phyloP scores from a whole-genome alignment of 2,113 vertebrate genomes.

The Pipra filicauda region DNA sequence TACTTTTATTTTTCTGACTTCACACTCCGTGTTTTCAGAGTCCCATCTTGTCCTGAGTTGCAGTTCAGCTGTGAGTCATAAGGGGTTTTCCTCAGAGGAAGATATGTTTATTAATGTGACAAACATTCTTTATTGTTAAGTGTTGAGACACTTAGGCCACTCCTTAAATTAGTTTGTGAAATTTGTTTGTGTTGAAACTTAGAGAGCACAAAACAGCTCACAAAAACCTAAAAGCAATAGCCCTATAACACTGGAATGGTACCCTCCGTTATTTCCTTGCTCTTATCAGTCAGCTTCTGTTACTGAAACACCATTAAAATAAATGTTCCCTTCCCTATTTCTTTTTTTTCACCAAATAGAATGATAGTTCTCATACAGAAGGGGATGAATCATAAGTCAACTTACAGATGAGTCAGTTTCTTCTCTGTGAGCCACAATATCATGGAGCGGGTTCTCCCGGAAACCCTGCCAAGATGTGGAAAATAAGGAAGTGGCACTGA shows the following conservation, averaged over 20 bases:
- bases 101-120: neutral
- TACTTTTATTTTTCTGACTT: neutral
- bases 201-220: neutral
- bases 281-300: neutral
- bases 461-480: neutral
- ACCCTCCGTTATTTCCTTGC: neutral
- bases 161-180: neutral
- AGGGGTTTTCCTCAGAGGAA: neutral
- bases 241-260: accelerated
- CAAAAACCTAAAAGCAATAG: neutral
- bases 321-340: neutral
- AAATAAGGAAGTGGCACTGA: neutral
- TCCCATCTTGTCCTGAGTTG: neutral
- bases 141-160: neutral
- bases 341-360: neutral
- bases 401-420: neutral
- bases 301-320: neutral
- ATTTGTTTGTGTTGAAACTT: neutral
- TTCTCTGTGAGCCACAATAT: neutral
- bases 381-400: neutral
- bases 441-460: neutral
- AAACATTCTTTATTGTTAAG: neutral
- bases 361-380: neutral
- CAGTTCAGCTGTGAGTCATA: neutral
- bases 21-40: neutral